Evolutionary conservation across 2,888 invertebrate genomes (phyloP), one percentile per base, ranked within the genome.

Genomic region (Heteromurus nitidus): DNA sequence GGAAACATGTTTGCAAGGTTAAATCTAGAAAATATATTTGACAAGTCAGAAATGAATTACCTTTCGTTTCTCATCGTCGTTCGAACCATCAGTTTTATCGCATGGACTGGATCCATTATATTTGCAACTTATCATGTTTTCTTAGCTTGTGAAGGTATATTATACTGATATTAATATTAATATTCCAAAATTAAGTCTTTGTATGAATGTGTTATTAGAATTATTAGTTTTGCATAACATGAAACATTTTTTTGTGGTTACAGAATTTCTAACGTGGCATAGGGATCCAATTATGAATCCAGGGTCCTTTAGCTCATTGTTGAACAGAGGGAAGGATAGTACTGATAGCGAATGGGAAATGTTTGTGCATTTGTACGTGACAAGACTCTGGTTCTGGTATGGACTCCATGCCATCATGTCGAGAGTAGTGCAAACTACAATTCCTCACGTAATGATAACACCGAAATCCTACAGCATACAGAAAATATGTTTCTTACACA

Each of bases 261-360:
- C 68, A 82, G 82, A 76, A 18, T 24, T 53, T 3, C 36, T 84
- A 13, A 30, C n/a, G 3, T 80, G 73, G 73, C 79, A 84, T 24
- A 70, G 58, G 7, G 72, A 85, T 89, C 85, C 85, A 88, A 50
- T 90, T 90, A 88, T 80, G 88, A 53, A 91, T 90, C 86, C 88
- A 88, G 73, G 93, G 92, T 88, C 92, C 93, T 86, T 89, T 88
- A 84, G 89, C 90, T 69, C 93, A 11, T 89, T 92, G 86, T 85
- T 92, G 64, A 89, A 90, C 30, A 90, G 91, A 86, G 91, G 91
- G 83, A 92, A 91, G 89, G 95, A 95, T 90, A 89, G 90, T 26
- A 91, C 93, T 22, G 94, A 95, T 89, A 90, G 91, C 88, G 95
- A 95, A 90, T 95, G 94, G 94, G 91, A 89, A 87, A 90, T 91